These are phyloP conservation scores for Artibeus lituratus DNA, from an alignment of 2,797 vertebrate species.

Conservation along the genomic window DNA sequence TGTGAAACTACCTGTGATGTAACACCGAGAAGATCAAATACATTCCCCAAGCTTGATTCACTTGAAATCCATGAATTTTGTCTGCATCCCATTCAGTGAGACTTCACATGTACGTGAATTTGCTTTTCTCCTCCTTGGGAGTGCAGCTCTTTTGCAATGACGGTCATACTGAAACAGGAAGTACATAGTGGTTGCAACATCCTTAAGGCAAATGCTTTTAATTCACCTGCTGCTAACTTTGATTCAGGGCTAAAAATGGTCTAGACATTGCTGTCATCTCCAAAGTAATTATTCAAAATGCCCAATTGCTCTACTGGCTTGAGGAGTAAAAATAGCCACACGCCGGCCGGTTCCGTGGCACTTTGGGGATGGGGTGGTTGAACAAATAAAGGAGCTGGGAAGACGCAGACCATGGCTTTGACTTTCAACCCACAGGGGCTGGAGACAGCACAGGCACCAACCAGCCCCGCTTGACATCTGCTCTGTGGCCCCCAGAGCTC, in stretches of 20 bases:
- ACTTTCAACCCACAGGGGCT: background rate
- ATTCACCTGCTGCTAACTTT: constrained; percentile 39
- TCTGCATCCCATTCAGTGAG: background rate
- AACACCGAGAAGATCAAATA: constrained; percentile 39
- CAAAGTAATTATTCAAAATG: constrained; percentile 15
- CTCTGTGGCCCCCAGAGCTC: background rate
- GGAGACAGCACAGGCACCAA: background rate
- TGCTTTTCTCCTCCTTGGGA: constrained; percentile 12
- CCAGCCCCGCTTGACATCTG: background rate
- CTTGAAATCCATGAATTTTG: constrained; percentile 8
- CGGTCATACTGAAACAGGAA: constrained; percentile 61
- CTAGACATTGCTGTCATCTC: background rate
- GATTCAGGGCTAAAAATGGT: background rate
- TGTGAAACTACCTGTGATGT: constrained; percentile 4
- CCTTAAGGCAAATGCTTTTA: constrained; percentile 33
- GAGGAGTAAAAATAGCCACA: background rate
- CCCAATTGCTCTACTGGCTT: constrained; percentile 10
- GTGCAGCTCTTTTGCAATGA: background rate
- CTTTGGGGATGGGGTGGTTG: background rate
- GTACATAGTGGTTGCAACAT: constrained; percentile 27
- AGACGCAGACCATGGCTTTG: background rate
- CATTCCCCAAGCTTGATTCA: constrained; percentile 42
- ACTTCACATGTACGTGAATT: background rate
- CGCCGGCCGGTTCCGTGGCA: background rate
- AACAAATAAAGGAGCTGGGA: background rate